Evolutionary conservation across 2,797 vertebrate species (phyloP), one percentile per base, ranked within the genome.

Genomic region (Notolabrus celidotus): DNA sequence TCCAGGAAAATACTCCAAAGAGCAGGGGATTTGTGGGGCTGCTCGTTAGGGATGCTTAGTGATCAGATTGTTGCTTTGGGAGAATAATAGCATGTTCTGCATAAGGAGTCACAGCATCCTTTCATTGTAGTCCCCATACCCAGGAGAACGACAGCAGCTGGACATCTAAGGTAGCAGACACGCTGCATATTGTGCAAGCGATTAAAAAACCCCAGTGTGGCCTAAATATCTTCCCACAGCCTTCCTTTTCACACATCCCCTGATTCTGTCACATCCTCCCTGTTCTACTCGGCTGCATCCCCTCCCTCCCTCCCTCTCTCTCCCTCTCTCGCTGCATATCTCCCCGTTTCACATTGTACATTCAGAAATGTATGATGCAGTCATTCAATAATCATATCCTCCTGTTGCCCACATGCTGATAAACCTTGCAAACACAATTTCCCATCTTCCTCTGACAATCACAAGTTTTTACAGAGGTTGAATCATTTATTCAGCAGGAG

Each of bases 191-290:
- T 89, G 88, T 85, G 80, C 27, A 55, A 68, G 64, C 17, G 52
- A 87, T 86, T 81, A 69, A 63, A 84, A 65, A 77, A 50, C 1
- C 52, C 3, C 67, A 80, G 51, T 64, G 71, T 87, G 83, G 78
- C 88, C 88, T 90, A 87, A 89, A 92, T 90, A 86, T 89, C 88
- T 67, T 70, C 66, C 79, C 71, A 78, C 88, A 75, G 75, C 73
- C 69, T 83, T 59, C 69, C 70, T 88, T 86, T 90, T 84, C 85
- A 82, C 80, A 82, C 89, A 62, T 89, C 83, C 85, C 78, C 81
- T 77, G 80, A 84, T 86, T 87, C 83, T 84, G 85, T 91, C 85
- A 86, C 84, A 77, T 85, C 82, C 67, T 67, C 47, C 46, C 82
- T 59, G 68, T 83, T 87, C 71, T 82, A 67, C 84, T 74, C 72